Evolutionary conservation across 35 echinoderm and acorn worm species (phyloP).

Genomic region (Heliocidaris erythrogramma): DNA sequence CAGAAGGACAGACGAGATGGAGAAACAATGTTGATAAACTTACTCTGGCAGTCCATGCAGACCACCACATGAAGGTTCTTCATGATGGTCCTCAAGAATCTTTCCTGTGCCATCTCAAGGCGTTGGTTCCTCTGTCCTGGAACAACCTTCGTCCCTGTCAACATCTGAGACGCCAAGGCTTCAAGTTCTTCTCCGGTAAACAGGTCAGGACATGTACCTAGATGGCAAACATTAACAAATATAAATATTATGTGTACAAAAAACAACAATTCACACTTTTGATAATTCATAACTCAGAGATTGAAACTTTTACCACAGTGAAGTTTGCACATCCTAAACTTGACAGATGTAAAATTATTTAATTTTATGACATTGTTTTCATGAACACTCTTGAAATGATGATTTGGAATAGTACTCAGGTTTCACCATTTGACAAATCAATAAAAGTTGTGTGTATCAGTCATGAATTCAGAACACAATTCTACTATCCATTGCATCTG

Average conservation of each 20-base stretch:
- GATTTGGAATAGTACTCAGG: too few species aligned
- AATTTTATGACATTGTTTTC: too few species aligned
- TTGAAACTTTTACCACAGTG: too few species aligned
- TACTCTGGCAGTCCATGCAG: slow-evolving; percentile 81
- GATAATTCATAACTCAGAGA: not conserved
- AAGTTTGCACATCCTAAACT: too few species aligned
- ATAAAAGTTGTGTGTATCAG: too few species aligned
- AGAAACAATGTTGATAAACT: not conserved
- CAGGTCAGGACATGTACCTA: slow-evolving; percentile 84
- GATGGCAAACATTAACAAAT: not conserved
- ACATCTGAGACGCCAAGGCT: slow-evolving; percentile 78
- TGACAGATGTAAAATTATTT: too few species aligned
- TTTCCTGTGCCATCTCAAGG: slow-evolving; percentile 77
- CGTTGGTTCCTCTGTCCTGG: slow-evolving; percentile 73
- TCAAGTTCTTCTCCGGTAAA: slow-evolving; percentile 86
- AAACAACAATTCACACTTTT: not conserved
- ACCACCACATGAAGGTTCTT: slow-evolving; percentile 88
- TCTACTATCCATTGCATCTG: too few species aligned
- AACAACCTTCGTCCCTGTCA: slow-evolving; percentile 79
- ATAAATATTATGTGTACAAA: not conserved
- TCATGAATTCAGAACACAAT: too few species aligned
- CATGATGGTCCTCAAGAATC: slow-evolving; percentile 77
- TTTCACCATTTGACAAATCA: too few species aligned
- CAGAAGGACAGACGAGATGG: too few species aligned
- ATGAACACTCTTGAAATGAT: too few species aligned